phyloP scores from a whole-genome alignment of 2,113 vertebrate species.

The Chaenogobius annularis region DNA sequence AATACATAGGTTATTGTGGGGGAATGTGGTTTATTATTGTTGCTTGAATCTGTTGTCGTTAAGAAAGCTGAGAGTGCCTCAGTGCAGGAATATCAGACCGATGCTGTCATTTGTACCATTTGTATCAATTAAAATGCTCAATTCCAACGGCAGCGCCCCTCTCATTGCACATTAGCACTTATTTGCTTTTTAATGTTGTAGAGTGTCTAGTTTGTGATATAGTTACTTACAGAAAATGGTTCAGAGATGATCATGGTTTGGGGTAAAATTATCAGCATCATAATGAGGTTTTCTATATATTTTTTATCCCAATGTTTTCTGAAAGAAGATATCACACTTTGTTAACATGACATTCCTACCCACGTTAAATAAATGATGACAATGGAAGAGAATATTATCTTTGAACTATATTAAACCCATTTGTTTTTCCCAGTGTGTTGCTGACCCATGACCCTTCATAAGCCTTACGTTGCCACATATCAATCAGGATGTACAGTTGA shows the following conservation, averaged over 20 bases:
- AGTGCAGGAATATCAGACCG: too few relatives aligned
- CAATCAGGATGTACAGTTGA: not conserved
- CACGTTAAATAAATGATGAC: not conserved
- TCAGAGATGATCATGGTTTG: not conserved
- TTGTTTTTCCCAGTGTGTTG: not conserved
- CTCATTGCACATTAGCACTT: too few relatives aligned
- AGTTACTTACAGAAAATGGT: not conserved
- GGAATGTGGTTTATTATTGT: too few relatives aligned
- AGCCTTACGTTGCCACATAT: not conserved
- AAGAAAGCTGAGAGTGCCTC: too few relatives aligned
- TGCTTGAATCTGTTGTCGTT: too few relatives aligned
- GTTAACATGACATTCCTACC: not conserved
- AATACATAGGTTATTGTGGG: too few relatives aligned
- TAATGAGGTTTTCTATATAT: not conserved
- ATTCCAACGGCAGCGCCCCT: too few relatives aligned
- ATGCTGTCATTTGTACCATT: too few relatives aligned
- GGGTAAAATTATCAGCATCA: not conserved
- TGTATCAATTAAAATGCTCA: too few relatives aligned
- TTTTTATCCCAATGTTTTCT: not conserved
- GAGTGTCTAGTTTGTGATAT: too few relatives aligned
- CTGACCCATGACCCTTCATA: not conserved
- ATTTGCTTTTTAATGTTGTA: too few relatives aligned
- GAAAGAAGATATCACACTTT: not conserved
- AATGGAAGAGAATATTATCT: not conserved
- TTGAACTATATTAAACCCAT: not conserved